Conservation (phyloP, 2,888 invertebrate species). For the Pseudococcus longispinus region DNA sequence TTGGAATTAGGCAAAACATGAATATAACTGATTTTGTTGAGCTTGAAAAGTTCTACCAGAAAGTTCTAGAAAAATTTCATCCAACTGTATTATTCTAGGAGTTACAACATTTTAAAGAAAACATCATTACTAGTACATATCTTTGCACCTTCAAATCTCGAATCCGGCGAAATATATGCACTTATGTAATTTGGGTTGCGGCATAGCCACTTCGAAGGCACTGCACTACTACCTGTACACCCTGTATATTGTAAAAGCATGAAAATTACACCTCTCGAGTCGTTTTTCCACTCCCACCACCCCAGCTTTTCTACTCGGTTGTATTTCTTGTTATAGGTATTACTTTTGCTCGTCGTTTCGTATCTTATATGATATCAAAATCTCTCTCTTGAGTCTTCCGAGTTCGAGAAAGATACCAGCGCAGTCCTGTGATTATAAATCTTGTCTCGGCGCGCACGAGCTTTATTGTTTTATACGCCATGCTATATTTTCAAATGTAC, state of each 20-base stretch:
- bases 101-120: too few species aligned
- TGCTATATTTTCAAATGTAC: background rate
- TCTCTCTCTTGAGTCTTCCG: background rate
- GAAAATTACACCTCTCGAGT: background rate
- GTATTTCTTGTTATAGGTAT: background rate
- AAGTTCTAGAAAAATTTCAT: too few species aligned
- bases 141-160: too few species aligned
- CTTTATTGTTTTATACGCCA: background rate
- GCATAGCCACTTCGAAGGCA: too few species aligned
- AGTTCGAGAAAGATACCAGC: background rate
- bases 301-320: background rate
- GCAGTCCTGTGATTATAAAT: background rate
- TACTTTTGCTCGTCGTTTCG: background rate
- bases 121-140: too few species aligned
- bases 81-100: too few species aligned
- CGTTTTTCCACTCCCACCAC: background rate
- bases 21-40: too few species aligned
- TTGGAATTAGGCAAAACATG: too few species aligned
- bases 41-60: too few species aligned
- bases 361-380: background rate
- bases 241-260: background rate
- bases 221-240: too few species aligned
- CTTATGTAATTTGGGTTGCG: too few species aligned
- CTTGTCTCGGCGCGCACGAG: background rate
- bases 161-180: too few species aligned